Base-by-base conservation (phyloP, 92 coral and sea anemone species). In the Palythoa grandiflora region DNA sequence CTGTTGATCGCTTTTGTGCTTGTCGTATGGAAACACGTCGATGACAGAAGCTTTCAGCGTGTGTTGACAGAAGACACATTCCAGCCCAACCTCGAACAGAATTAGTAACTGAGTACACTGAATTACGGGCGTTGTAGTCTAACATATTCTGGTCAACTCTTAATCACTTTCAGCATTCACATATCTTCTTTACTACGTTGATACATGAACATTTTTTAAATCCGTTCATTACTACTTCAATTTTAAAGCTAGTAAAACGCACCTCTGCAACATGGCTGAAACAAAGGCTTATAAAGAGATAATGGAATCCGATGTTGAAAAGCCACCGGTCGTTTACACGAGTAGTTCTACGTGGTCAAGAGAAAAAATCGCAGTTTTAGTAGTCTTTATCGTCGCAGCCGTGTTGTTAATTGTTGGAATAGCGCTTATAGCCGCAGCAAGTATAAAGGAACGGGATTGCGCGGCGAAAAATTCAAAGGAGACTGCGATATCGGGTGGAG, bases 331-430 rank as follows among this genome's bases (percentile, higher is more conserved):
- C 1, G 57, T 37, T 51, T 60, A 77, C 55, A 77, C 89, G 36
- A 39, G 77, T 28, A 70, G 57, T 37, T 59, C 84, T 70, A 39
- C 85, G 16, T 79, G 90, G 89, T 71, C 88, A 28, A 72, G 89
- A 66, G 88, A 86, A 38, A 88, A 83, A 73, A 44, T 89, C 5
- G 48, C 87, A 6, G 88, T 92, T 44, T 74, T 93, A 4, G 87
- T 66, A 15, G 73, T 94, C 2, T 73, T 94, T n/a, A 35, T 89
- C 2, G 20, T 88, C 13, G 94, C 96, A 0, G 78, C 91, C 28
- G 16, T 93, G 1, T 87, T 94, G 0, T 59, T 96, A 1, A 87
- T 91, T 39, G 71, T 94, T 10, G 98, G 98, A 2, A 93, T 94
- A 6, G 91, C 91, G 0, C 78, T 94, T 17, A 90, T 92, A 35